Percentiles rank a stretch among this genome's conserved stretches.
phyloP scores from a whole-genome alignment of 2,797 vertebrate genomes.

The Galagoides demidoff region DNA sequence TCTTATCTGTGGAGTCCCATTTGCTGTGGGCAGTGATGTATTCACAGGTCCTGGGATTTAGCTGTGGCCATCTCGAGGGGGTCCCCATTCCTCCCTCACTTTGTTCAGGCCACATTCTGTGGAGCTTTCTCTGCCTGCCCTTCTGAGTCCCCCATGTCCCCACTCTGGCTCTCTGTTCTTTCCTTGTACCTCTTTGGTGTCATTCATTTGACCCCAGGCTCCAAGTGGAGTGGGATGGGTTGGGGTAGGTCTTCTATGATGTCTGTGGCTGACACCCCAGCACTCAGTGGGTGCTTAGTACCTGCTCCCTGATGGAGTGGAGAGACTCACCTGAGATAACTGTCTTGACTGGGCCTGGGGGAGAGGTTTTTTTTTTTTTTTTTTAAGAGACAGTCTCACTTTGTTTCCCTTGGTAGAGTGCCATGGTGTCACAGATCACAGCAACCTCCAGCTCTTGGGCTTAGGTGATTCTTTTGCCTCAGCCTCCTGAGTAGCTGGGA shows the following conservation, averaged over 20 bases:
- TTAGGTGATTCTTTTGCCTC: too few relatives aligned
- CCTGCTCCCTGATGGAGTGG: fast-evolving
- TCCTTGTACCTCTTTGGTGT: neutral
- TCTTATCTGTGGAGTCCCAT: neutral
- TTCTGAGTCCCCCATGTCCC: too few relatives aligned
- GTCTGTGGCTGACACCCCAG: fast-evolving
- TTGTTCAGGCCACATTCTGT: neutral
- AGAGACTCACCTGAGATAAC: fast-evolving
- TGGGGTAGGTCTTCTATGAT: neutral
- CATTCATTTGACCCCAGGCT: neutral
- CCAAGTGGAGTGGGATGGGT: neutral
- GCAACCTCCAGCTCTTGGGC: too few relatives aligned
- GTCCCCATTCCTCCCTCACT: fast-evolving
- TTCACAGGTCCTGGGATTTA: fast-evolving
- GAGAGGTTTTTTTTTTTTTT: too few relatives aligned
- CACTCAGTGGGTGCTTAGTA: fast-evolving
- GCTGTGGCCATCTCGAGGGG: neutral
- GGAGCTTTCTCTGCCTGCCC: neutral
- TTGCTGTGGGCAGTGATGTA: neutral
- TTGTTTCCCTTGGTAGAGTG: too few relatives aligned
- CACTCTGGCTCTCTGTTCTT: neutral
- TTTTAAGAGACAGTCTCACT: too few relatives aligned
- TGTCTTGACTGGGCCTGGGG: too few relatives aligned
- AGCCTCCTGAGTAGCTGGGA: too few relatives aligned
- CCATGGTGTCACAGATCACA: too few relatives aligned